Evolutionary conservation across 30 jellyfish, hydroid and myxozoan genomes (phyloP).

Genomic region (Chironex yamaguchii): DNA sequence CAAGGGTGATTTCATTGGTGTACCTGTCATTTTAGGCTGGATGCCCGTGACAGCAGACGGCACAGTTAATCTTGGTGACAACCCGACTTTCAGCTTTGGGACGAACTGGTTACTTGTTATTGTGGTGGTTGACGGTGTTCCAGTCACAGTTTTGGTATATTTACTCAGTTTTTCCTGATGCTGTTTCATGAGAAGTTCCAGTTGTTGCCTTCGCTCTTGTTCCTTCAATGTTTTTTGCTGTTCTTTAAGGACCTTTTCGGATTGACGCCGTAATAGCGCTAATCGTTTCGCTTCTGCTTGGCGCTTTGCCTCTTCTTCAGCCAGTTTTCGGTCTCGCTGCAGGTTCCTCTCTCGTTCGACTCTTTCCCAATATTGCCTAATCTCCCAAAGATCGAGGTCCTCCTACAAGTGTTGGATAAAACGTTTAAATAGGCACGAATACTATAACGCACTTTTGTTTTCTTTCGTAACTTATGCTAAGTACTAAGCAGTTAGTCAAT

Average conservation of each 20-base stretch:
- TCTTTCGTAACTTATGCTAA: no score
- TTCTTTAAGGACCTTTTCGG: slow-evolving; percentile 75
- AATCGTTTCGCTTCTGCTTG: slow-evolving; percentile 72
- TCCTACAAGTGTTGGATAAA: slow-evolving; percentile 40
- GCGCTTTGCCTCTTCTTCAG: slow-evolving; percentile 80
- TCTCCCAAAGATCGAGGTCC: slow-evolving; percentile 90
- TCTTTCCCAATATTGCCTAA: slow-evolving; percentile 96
- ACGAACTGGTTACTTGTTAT: background rate
- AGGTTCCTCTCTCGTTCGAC: slow-evolving; percentile 87
- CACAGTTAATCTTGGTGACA: background rate
- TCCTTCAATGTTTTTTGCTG: slow-evolving; percentile 46
- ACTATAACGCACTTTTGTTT: no score
- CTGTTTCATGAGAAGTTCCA: background rate
- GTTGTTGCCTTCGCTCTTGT: background rate
- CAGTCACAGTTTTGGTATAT: background rate
- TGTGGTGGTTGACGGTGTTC: background rate
- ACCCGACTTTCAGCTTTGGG: background rate
- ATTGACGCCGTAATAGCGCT: slow-evolving; percentile 67
- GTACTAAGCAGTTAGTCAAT: no score
- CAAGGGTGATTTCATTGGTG: background rate
- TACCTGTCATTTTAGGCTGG: background rate
- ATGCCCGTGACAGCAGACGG: background rate
- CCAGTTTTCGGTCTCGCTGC: slow-evolving; percentile 75
- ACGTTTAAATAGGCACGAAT: background rate
- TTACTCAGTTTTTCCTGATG: background rate